These are phyloP conservation scores for Chiroxiphia lanceolata DNA, from an alignment of 2,797 vertebrate species.

Conservation along the genomic window DNA sequence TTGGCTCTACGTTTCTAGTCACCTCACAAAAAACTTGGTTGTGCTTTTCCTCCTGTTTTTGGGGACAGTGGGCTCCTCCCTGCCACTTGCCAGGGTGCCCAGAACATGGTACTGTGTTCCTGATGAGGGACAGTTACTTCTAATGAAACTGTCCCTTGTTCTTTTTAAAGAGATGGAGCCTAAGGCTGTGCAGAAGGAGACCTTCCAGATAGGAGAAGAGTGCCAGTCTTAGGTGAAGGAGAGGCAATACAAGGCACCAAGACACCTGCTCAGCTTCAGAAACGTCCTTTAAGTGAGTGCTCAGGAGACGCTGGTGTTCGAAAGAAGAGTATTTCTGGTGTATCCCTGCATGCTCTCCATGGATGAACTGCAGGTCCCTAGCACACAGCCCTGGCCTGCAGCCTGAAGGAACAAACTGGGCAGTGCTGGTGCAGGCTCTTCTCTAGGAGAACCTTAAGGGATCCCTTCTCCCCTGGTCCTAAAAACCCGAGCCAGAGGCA, in stretches of 20 bases:
- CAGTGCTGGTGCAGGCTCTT: not conserved
- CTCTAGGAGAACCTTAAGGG: no score
- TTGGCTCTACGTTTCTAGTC: no score
- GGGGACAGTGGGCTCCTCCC: accelerated
- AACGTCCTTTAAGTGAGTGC: not conserved
- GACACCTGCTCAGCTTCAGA: accelerated
- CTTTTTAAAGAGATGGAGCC: accelerated
- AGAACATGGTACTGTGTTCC: no score
- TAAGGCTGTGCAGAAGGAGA: not conserved
- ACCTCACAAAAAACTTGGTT: no score
- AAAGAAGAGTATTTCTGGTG: not conserved
- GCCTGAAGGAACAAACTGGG: no score
- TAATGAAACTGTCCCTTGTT: accelerated
- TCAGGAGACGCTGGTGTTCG: not conserved
- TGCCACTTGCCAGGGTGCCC: accelerated
- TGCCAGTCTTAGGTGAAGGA: not conserved
- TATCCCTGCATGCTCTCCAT: not conserved
- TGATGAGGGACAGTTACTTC: no score
- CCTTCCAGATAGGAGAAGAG: accelerated
- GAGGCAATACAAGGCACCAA: not conserved
- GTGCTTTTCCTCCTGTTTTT: no score
- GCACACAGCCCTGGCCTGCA: not conserved
- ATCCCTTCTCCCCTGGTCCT: not conserved
- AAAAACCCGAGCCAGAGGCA: not conserved
- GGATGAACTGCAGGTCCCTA: no score